A percentile compares a stretch with the other conserved stretches of the same genome.
Evolutionary conservation across 2,797 vertebrate genomes (phyloP).

Genomic region (Anableps anableps): DNA sequence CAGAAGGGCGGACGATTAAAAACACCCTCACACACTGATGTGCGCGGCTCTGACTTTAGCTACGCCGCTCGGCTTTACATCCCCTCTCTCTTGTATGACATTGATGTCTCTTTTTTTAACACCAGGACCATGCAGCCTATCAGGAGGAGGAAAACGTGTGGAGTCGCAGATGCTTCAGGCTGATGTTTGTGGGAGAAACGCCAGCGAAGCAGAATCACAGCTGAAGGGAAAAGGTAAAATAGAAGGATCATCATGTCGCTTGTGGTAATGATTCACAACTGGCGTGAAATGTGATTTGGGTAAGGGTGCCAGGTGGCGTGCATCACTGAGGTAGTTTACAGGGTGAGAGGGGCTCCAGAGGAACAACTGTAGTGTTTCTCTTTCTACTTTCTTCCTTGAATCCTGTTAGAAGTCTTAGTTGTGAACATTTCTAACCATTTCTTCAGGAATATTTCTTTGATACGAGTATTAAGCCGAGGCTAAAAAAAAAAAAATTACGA

Average conservation of each 20-base stretch:
- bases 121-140: no score
- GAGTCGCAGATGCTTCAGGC: not conserved
- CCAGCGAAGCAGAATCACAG: slow-evolving; percentile 13
- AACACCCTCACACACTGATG: slow-evolving; percentile 11
- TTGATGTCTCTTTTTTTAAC: slow-evolving; percentile 12
- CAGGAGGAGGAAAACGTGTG: slow-evolving; percentile 11
- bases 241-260: slow-evolving; percentile 13
- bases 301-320: not conserved
- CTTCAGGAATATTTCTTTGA: no score
- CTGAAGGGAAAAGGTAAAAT: slow-evolving; percentile 13
- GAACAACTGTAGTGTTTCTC: not conserved
- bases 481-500: no score
- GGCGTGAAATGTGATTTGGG: slow-evolving; percentile 29
- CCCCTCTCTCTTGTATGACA: slow-evolving; percentile 9
- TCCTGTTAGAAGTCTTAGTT: not conserved
- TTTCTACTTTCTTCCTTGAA: not conserved
- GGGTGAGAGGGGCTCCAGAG: not conserved
- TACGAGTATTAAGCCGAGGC: no score
- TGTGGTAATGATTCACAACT: slow-evolving; percentile 8
- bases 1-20: slow-evolving; percentile 13
- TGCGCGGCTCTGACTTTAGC: slow-evolving; percentile 7
- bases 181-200: slow-evolving; percentile 13
- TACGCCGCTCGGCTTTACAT: slow-evolving; percentile 19
- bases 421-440: not conserved
- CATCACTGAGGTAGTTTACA: not conserved